Base-by-base conservation (phyloP, 1,140 invertebrate species). In the Neuroterus valhalla region DNA sequence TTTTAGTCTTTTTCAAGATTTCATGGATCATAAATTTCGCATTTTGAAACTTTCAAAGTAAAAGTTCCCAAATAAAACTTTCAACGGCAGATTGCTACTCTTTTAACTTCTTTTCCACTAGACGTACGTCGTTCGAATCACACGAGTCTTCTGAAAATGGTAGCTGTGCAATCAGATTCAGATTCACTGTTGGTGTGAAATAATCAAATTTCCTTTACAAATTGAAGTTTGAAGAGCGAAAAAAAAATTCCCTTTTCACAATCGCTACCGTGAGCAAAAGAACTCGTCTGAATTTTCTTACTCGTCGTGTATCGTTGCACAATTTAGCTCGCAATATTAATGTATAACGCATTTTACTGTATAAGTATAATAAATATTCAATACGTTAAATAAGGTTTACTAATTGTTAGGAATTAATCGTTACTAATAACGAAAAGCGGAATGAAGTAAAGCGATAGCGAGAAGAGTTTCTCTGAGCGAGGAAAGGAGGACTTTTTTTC, bases 21-120 rank as follows among this genome's bases (percentile, higher is more conserved):
- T n/a, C n/a, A n/a, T n/a, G n/a, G n/a, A n/a, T n/a, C n/a, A n/a
- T n/a, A n/a, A n/a, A n/a, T n/a, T n/a, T n/a, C n/a, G n/a, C n/a
- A n/a, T n/a, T n/a, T n/a, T n/a, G n/a, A n/a, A n/a, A n/a, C n/a
- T n/a, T n/a, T n/a, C n/a, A n/a, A n/a, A n/a, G n/a, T n/a, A n/a
- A n/a, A n/a, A n/a, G n/a, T n/a, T n/a, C n/a, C n/a, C n/a, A n/a
- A n/a, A n/a, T n/a, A n/a, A n/a, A n/a, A n/a, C n/a, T n/a, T n/a
- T n/a, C n/a, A n/a, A n/a, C n/a, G n/a, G n/a, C n/a, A n/a, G n/a
- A n/a, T n/a, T n/a, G n/a, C n/a, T 75, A 44, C 44, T 46, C 50
- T 76, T 77, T 82, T 67, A 74, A 77, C 66, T 76, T 79, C 62
- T 82, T 80, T 82, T 82, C 74, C 70, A 76, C 78, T 84, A 66